Percentiles rank a stretch among this genome's conserved stretches.
phyloP scores from a whole-genome alignment of 2,797 vertebrate genomes.

The Argentina silus region DNA sequence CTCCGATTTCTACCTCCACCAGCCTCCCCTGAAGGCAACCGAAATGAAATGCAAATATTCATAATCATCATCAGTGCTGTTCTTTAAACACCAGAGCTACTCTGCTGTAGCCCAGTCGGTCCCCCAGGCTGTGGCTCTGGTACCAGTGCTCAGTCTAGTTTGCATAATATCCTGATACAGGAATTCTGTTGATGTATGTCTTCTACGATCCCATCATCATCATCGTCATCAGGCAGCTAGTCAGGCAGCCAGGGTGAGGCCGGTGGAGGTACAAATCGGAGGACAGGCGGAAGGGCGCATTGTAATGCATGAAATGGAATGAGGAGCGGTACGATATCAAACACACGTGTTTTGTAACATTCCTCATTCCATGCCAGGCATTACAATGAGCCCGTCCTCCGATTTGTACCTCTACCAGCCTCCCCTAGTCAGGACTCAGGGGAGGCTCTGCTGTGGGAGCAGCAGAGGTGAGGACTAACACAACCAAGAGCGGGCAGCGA shows the following conservation, averaged over 20 bases:
- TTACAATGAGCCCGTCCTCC: too few species aligned
- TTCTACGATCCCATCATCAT: conserved; percentile 25
- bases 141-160: conserved; percentile 27
- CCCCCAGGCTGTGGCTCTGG: conserved; percentile 11
- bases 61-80: background rate
- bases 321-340: too few species aligned
- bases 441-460: background rate
- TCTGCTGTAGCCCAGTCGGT: background rate
- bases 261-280: too few species aligned
- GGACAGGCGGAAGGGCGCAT: too few species aligned
- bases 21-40: background rate
- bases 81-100: conserved; percentile 28
- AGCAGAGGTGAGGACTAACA: background rate
- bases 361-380: background rate
- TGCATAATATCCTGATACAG: conserved; percentile 25
- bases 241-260: too few species aligned
- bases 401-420: too few species aligned
- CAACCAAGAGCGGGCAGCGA: conserved; percentile 5
- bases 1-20: too few species aligned
- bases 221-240: background rate
- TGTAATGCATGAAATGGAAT: too few species aligned
- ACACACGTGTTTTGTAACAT: too few species aligned
- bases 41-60: background rate
- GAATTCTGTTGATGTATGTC: conserved; percentile 41
- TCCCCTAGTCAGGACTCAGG: too few species aligned